Evolutionary conservation across 2,113 vertebrate species (phyloP), one percentile per base, ranked within the genome.

Genomic region (Labeo rohita): DNA sequence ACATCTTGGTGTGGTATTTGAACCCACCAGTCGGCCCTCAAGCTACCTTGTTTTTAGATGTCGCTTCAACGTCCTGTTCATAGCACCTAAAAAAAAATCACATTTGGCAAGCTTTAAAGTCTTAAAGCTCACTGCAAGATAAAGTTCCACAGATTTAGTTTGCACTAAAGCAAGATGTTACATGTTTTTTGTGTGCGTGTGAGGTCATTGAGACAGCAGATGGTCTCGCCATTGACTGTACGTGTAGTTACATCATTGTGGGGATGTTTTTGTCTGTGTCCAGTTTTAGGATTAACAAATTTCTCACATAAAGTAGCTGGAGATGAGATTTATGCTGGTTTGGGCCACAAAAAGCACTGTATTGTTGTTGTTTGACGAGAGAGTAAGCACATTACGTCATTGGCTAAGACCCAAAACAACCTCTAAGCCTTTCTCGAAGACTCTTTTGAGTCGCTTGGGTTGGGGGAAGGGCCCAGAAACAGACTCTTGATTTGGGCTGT

Each of bases 221-320:
- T 82, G 78, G 72, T 85, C 23, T 15, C 3, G 28, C 28, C 21
- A 28, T 78, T 77, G 56, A 8, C 52, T 43, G 4, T 28, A n/a
- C 8, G 43, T 66, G 50, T 54, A 56, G 49, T n/a, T 61, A 66
- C 2, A 21, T 28, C 68, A 3, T 89, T 68, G 43, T 85, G 70
- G 43, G 76, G 66, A 23, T 82, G 73, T n/a, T 70, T 59, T 56
- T 87, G n/a, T 75, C 59, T 34, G 28, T 70, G 76, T 85, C 21
- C 13, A 61, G 36, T 75, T 85, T 78, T 87, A 85, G 85, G 54
- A 49, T 87, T 90, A 85, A 88, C 39, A 85, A 75, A 87, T 86
- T 86, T 82, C 36, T 80, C 28, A 87, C n/a, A 34, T 47, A 8
- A 54, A 63, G 83, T 52, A 61, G 73, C 47, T 74, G 50, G 47